Evolutionary conservation across 2,113 vertebrate species (phyloP).

Genomic region (Ovis aries): ARS-UI_Ramb_v3.0 NC_056063.1:1472001-1472500

Average conservation of each 20-base stretch:
- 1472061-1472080: not conserved
- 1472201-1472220: not conserved
- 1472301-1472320: not conserved
- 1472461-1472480: not conserved
- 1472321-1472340: not conserved
- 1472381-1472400: not conserved
- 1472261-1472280: not conserved
- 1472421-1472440: not conserved
- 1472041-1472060: not conserved
- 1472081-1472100: not conserved
- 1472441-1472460: not conserved
- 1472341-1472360: not conserved
- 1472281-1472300: fast-evolving
- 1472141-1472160: not conserved
- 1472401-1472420: not conserved
- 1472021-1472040: not conserved
- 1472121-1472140: not conserved
- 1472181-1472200: fast-evolving
- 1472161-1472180: not conserved
- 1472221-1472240: not conserved
- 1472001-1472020: not conserved
- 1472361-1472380: not conserved
- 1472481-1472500: not conserved
- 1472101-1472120: not conserved
- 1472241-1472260: not conserved